These are phyloP conservation scores for Drosophila athabasca DNA, from an alignment of 1,140 invertebrate species.

Conservation along the genomic window DNA sequence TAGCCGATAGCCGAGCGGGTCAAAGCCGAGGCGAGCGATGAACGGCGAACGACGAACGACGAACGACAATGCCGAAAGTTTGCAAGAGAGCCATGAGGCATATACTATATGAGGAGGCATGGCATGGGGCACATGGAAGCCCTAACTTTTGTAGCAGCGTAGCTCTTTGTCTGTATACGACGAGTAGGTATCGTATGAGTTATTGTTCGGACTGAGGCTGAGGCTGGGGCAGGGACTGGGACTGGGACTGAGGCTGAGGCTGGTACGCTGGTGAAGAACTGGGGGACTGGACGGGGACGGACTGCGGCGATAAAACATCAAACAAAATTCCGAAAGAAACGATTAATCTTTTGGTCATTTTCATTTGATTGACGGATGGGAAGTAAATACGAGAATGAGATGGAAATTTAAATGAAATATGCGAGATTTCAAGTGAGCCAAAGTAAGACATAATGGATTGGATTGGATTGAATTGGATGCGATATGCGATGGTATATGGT, in stretches of 20 bases:
- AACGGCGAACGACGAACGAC: no score
- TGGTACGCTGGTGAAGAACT: constrained; percentile 42
- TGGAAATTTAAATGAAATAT: constrained; percentile 45
- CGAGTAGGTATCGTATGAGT: constrained; percentile 24
- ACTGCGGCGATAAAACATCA: constrained; percentile 79
- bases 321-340: constrained; percentile 83
- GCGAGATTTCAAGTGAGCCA: constrained; percentile 44
- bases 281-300: neutral
- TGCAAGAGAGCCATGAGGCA: no score
- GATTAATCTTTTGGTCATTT: constrained; percentile 83
- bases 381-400: constrained; percentile 73
- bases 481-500: no score
- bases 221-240: no score
- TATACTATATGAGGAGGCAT: neutral
- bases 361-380: constrained; percentile 83
- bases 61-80: no score
- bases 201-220: constrained; percentile 12
- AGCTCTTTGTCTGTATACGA: neutral
- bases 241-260: no score
- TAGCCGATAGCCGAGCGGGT: no score
- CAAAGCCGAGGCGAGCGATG: no score
- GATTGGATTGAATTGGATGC: constrained; percentile 6
- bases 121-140: neutral
- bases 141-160: constrained; percentile 9
- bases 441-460: constrained; percentile 35